A percentile compares a stretch with the other conserved stretches of the same genome.
Evolutionary conservation across 1,140 invertebrate species (phyloP).

Genomic region (Lordiphosa mommai): DNA sequence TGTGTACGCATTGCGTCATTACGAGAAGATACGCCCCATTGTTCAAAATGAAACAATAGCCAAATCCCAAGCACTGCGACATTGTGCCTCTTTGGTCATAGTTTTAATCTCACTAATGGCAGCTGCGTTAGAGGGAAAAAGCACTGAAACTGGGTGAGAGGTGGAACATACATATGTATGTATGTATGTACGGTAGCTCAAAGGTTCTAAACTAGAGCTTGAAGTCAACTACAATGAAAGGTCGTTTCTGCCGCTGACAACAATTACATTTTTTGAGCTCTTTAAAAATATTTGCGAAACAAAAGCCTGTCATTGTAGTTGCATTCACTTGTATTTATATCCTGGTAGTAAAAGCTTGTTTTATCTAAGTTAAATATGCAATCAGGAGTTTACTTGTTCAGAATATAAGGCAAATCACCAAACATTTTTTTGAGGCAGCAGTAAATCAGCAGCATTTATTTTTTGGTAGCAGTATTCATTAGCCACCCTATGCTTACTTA

Average conservation of each 20-base stretch:
- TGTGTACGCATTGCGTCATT: conserved; percentile 71
- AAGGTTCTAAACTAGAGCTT: not conserved
- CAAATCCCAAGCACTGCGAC: conserved; percentile 41
- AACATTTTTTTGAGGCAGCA: no score
- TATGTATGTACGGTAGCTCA: no score
- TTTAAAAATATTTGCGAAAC: not conserved
- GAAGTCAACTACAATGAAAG: conserved; percentile 21
- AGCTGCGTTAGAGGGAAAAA: conserved; percentile 8
- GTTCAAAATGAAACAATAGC: conserved; percentile 45
- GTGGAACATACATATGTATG: not conserved
- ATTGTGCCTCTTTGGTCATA: conserved; percentile 51
- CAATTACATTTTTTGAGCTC: conserved; percentile 13
- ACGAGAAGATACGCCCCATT: conserved; percentile 59
- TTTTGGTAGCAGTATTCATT: no score
- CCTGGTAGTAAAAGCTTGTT: no score
- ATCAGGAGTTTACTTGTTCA: no score
- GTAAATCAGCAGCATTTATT: no score
- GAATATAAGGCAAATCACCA: no score
- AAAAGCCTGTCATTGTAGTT: no score
- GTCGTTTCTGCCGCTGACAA: conserved; percentile 26
- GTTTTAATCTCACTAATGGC: conserved; percentile 77
- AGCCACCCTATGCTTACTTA: no score
- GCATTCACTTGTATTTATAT: no score
- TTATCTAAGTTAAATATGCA: no score
- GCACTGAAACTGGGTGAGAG: not conserved